Evolutionary conservation across 2,113 vertebrate species (phyloP).

Genomic region (Oryzias javanicus): DNA sequence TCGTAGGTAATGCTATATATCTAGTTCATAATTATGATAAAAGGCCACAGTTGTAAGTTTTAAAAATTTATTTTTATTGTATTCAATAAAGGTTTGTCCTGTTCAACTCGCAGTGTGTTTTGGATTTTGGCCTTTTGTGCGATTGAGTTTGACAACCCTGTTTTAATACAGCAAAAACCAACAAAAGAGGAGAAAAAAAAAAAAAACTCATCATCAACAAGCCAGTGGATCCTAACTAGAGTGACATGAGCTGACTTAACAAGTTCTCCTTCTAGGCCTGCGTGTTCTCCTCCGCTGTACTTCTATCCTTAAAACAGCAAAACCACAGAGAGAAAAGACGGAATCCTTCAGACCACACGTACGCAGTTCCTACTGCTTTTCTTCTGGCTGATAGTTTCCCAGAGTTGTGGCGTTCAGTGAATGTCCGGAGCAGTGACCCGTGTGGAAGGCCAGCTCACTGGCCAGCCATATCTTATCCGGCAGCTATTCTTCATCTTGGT

Average conservation of each 20-base stretch:
- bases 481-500: conserved; percentile 66
- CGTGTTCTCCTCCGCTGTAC: too few species aligned
- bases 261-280: conserved; percentile 1
- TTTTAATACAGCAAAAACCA: too few species aligned
- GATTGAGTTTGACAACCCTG: too few species aligned
- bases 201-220: background rate
- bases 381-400: conserved; percentile 44
- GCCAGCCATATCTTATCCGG: conserved; percentile 58
- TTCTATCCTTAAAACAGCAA: too few species aligned
- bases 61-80: too few species aligned
- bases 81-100: too few species aligned
- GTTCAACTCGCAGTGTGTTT: too few species aligned
- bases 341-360: conserved; percentile 23
- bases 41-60: too few species aligned
- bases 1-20: too few species aligned
- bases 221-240: conserved; percentile 1
- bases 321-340: background rate
- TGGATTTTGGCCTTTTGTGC: too few species aligned
- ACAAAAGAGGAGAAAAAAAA: conserved; percentile 19
- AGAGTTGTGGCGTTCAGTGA: conserved; percentile 40
- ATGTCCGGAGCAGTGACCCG: conserved; percentile 64
- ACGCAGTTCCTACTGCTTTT: conserved; percentile 26
- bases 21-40: too few species aligned
- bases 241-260: background rate
- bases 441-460: conserved; percentile 41